These are phyloP conservation scores for Kuschelorhynchus macadamiae DNA, from an alignment of 2,888 invertebrate genomes.

Conservation along the genomic window DNA sequence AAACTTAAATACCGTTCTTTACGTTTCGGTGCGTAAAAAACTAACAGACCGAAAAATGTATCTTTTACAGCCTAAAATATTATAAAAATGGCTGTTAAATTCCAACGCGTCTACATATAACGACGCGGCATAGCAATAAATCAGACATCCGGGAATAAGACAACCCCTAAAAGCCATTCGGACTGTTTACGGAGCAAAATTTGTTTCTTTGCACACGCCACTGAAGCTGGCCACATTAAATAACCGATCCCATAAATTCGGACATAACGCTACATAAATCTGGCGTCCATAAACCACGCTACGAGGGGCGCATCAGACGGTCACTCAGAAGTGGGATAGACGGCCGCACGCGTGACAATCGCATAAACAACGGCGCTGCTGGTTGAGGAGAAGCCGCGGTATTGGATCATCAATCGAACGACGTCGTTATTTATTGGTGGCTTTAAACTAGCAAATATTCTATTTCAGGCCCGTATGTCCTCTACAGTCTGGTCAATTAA, in stretches of 20 bases:
- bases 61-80: no score
- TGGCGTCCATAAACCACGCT: slow-evolving; percentile 45
- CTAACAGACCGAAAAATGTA: no score
- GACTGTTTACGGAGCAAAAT: slow-evolving; percentile 12
- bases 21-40: no score
- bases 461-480: no score
- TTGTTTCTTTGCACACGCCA: slow-evolving; percentile 44
- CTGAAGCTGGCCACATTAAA: slow-evolving; percentile 43
- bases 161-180: neutral
- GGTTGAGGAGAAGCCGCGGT: slow-evolving; percentile 31
- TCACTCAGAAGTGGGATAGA: slow-evolving; percentile 39
- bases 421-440: no score
- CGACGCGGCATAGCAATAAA: no score
- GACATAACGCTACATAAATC: slow-evolving; percentile 48
- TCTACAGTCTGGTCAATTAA: no score
- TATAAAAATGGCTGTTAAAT: no score
- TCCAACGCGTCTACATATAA: no score
- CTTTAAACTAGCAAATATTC: no score
- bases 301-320: slow-evolving; percentile 23
- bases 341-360: slow-evolving; percentile 37
- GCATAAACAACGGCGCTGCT: slow-evolving; percentile 38
- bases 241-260: slow-evolving; percentile 46
- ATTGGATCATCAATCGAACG: slow-evolving; percentile 47
- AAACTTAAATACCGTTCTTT: no score
- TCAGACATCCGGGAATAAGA: no score